Percentiles rank a stretch among this genome's conserved stretches.
phyloP scores from a whole-genome alignment of 2,113 vertebrate genomes.

The Perca fluviatilis region DNA sequence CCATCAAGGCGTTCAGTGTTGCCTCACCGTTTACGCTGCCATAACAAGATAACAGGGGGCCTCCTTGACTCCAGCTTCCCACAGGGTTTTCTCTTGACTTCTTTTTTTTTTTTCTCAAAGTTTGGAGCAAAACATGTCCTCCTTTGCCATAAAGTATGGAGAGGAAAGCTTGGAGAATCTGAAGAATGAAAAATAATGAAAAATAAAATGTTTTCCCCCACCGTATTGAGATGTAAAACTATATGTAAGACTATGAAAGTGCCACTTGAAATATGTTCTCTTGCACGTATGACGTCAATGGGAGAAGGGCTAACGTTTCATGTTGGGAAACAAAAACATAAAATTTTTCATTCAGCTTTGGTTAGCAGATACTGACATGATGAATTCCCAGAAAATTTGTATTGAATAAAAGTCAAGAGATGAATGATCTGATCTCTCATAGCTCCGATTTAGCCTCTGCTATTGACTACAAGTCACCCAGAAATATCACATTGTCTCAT shows the following conservation, averaged over 20 bases:
- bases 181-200: conserved; percentile 11
- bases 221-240: conserved; percentile 32
- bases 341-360: conserved; percentile 28
- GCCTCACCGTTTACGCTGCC: conserved; percentile 74
- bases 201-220: conserved; percentile 1
- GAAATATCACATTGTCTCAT: conserved; percentile 61
- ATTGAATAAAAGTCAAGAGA: conserved; percentile 61
- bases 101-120: conserved; percentile 32
- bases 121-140: conserved; percentile 54
- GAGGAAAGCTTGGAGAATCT: conserved; percentile 36
- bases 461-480: conserved; percentile 62
- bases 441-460: conserved; percentile 51
- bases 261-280: conserved; percentile 23
- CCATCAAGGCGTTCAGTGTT: conserved; percentile 73
- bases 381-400: conserved; percentile 55
- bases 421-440: conserved; percentile 55
- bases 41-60: conserved; percentile 75
- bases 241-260: conserved; percentile 18
- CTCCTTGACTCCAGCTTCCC: conserved; percentile 72
- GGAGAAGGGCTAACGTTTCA: conserved; percentile 28
- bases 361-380: conserved; percentile 52
- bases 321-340: conserved; percentile 53
- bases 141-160: conserved; percentile 53
- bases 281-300: conserved; percentile 1
- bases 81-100: conserved; percentile 67